These are phyloP conservation scores for Perccottus glenii DNA, from an alignment of 2,113 vertebrate genomes.

Conservation along the genomic window DNA sequence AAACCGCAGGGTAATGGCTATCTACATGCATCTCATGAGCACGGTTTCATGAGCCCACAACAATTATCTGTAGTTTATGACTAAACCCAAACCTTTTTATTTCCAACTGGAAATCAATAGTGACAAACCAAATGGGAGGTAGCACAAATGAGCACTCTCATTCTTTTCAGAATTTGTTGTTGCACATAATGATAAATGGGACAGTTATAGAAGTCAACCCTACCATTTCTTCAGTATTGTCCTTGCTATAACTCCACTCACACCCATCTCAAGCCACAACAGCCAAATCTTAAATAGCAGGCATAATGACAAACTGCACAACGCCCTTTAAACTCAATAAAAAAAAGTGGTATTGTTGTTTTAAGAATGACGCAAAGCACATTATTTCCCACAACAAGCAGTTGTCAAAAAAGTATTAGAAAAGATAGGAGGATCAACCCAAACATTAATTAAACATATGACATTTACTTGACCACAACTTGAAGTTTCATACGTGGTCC, in stretches of 20 bases:
- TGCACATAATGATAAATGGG: slow-evolving; percentile 4
- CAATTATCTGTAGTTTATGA: slow-evolving; percentile 2
- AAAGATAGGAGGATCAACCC: not conserved
- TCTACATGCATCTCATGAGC: not conserved
- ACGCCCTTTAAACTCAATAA: slow-evolving; percentile 9
- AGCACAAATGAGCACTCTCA: not conserved
- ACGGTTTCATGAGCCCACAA: not conserved
- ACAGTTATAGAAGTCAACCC: too few species aligned
- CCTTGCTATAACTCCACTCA: not conserved
- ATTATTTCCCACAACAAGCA: too few species aligned
- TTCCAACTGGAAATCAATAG: not conserved
- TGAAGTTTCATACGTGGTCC: not conserved
- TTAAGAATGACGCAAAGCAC: not conserved
- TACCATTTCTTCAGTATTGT: not conserved
- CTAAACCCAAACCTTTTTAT: not conserved
- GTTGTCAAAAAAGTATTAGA: too few species aligned
- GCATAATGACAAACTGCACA: not conserved
- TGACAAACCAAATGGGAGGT: not conserved
- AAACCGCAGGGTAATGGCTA: slow-evolving; percentile 86
- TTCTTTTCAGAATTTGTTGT: not conserved
- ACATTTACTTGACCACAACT: slow-evolving; percentile 6
- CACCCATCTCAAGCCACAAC: not conserved
- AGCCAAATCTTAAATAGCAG: not conserved
- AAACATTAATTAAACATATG: slow-evolving; percentile 34
- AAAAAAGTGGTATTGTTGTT: slow-evolving; percentile 1